These are phyloP conservation scores for Leptopilina syphax DNA, from an alignment of 2,888 invertebrate genomes.

Conservation along the genomic window DNA sequence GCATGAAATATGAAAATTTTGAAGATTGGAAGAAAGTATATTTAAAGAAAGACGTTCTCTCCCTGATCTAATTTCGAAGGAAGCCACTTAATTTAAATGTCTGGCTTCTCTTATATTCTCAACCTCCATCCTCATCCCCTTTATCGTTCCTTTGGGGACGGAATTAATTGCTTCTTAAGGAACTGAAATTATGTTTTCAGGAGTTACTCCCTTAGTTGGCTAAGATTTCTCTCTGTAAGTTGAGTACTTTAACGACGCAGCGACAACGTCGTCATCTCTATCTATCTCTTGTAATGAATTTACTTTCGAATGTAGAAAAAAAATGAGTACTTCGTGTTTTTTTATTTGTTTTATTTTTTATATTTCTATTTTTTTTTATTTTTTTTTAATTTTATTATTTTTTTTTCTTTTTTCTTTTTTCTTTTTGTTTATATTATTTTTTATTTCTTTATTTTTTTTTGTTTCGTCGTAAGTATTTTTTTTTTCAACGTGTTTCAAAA, in stretches of 20 bases:
- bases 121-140: slow-evolving; percentile 48
- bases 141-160: slow-evolving; percentile 61
- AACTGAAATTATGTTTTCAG: slow-evolving; percentile 72
- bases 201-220: slow-evolving; percentile 58
- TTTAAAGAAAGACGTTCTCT: slow-evolving; percentile 54
- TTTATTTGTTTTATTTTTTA: no score
- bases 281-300: slow-evolving; percentile 12
- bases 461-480: not conserved
- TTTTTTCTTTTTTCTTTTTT: not conserved
- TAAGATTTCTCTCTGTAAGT: slow-evolving; percentile 49
- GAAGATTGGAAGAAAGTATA: slow-evolving; percentile 41
- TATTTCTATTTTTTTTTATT: no score
- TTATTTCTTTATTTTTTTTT: no score
- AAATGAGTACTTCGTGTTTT: no score
- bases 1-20: slow-evolving; percentile 46
- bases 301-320: not conserved
- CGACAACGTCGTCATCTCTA: slow-evolving; percentile 31
- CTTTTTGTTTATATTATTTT: no score
- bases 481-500: not conserved
- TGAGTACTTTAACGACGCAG: slow-evolving; percentile 49
- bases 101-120: slow-evolving; percentile 56
- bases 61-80: slow-evolving; percentile 72
- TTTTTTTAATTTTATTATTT: not conserved
- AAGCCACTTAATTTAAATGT: slow-evolving; percentile 73
- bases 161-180: slow-evolving; percentile 74